These are phyloP conservation scores for Andrena hattorfiana DNA, from an alignment of 2,888 invertebrate species.

Conservation along the genomic window DNA sequence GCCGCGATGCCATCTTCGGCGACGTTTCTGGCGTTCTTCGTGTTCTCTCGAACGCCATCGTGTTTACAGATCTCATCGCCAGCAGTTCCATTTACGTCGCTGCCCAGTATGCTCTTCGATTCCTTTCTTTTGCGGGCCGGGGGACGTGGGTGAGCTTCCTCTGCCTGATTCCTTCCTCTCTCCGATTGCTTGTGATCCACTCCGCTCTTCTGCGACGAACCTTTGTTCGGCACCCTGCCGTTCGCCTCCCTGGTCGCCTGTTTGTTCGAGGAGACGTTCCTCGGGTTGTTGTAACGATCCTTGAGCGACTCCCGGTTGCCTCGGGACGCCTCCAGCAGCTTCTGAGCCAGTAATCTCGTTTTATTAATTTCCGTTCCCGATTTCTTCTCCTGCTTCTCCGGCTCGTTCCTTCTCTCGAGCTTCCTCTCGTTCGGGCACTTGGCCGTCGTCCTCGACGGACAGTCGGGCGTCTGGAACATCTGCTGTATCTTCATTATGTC, in stretches of 20 bases:
- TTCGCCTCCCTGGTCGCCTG: constrained; percentile 37
- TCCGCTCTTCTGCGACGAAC: constrained; percentile 28
- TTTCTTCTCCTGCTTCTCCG: constrained; percentile 67
- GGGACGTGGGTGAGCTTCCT: constrained; percentile 66
- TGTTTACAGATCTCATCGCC: constrained; percentile 1
- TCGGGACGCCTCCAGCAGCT: constrained; percentile 74
- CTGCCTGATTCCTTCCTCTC: constrained; percentile 41
- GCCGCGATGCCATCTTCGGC: neutral
- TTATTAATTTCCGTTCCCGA: constrained; percentile 65
- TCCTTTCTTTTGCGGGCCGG: constrained; percentile 66
- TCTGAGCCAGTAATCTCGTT: constrained; percentile 74
- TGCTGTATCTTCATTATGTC: constrained; percentile 80
- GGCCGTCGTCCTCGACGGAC: constrained; percentile 19
- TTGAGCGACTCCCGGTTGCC: constrained; percentile 67
- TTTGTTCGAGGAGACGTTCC: constrained; percentile 43
- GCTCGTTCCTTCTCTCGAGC: constrained; percentile 37
- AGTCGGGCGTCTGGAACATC: constrained; percentile 75
- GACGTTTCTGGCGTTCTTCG: neutral
- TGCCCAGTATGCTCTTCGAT: constrained; percentile 45
- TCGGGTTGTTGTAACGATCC: constrained; percentile 64
- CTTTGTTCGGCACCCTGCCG: constrained; percentile 49
- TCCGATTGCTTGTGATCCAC: constrained; percentile 43
- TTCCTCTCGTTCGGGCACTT: constrained; percentile 53
- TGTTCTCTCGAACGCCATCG: neutral
- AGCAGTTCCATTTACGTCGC: constrained; percentile 24